These are phyloP conservation scores for Lasioglossum oenotherae DNA, from an alignment of 2,888 invertebrate species.

Conservation along the genomic window DNA sequence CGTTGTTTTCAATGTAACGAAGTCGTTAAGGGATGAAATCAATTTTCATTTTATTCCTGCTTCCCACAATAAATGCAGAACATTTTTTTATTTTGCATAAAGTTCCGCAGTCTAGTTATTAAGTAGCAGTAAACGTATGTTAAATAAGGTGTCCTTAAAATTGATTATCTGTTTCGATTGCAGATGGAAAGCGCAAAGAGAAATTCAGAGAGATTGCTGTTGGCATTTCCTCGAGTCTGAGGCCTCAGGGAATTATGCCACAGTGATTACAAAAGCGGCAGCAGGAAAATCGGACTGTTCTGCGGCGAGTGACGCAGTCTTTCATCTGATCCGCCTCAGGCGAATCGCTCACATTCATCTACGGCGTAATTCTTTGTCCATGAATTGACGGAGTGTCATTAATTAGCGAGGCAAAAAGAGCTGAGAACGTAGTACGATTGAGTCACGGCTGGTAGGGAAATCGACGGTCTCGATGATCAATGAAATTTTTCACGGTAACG, in stretches of 20 bases:
- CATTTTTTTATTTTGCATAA: too few relatives aligned
- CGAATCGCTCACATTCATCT: not conserved
- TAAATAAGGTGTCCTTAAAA: not conserved
- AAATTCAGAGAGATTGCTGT: not conserved
- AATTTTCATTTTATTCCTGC: too few relatives aligned
- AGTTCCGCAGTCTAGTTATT: too few relatives aligned
- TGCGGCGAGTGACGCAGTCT: not conserved
- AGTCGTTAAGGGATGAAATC: too few relatives aligned
- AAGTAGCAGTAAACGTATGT: too few relatives aligned
- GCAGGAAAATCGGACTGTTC: not conserved
- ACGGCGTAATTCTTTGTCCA: slow-evolving; percentile 39
- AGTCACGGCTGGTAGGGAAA: slow-evolving; percentile 21
- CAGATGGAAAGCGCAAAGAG: not conserved
- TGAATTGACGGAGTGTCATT: slow-evolving; percentile 26
- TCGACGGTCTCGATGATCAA: not conserved
- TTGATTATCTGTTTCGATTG: not conserved
- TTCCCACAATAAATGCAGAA: too few relatives aligned
- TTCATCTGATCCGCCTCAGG: not conserved
- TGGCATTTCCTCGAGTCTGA: not conserved
- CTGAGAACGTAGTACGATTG: slow-evolving; percentile 24
- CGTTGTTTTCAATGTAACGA: too few relatives aligned
- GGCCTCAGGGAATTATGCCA: not conserved
- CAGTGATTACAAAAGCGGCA: not conserved
- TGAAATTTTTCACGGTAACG: not conserved
- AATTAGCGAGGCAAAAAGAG: not conserved